Base-by-base conservation (phyloP, 2,888 invertebrate genomes). In the Lycocerus yunnanus region DNA sequence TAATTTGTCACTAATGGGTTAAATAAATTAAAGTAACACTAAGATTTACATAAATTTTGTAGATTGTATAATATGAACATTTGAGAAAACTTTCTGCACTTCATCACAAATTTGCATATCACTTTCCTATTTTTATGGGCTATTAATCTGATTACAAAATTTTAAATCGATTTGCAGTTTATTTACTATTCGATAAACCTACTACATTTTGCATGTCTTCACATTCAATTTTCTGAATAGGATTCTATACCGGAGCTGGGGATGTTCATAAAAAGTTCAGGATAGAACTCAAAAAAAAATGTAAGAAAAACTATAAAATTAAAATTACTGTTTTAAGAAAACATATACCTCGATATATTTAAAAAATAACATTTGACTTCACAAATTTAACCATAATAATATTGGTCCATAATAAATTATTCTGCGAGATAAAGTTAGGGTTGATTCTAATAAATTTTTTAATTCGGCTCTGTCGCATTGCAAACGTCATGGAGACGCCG, bases 401-500 rank as follows among this genome's bases (percentile, higher is more conserved):
- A n/a, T n/a, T n/a, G n/a, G n/a, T n/a, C n/a, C 43, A 43, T 43
- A 43, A 43, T 43, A 43, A 43, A n/a, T n/a, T n/a, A 43, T n/a
- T 6, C 8, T n/a, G n/a, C n/a, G 43, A 43, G 6, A 43, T 5
- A n/a, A 43, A 43, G 5, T 43, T 43, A 43, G 43, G 43, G 43
- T 43, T 8, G 43, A n/a, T 20, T 5, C n/a, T 63, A n/a, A 63
- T 14, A 63, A 18, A 63, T 63, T 63, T 63, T 21, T 18, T 15
- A 70, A 43, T 78, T 68, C 83, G 71, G 68, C 75, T 78, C 84
- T 85, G 84, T 72, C 65, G 59, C 68, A 61, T 72, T 66, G 75
- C 79, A 82, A 84, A 86, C 82, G 80, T 80, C 82, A 85, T 84
- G 80, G 81, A 81, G 84, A 86, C 86, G 43, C 43, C n/a, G 43